Evolutionary conservation across 2,888 invertebrate genomes (phyloP), one percentile per base, ranked within the genome.

Genomic region (Zelleria hepariella): DNA sequence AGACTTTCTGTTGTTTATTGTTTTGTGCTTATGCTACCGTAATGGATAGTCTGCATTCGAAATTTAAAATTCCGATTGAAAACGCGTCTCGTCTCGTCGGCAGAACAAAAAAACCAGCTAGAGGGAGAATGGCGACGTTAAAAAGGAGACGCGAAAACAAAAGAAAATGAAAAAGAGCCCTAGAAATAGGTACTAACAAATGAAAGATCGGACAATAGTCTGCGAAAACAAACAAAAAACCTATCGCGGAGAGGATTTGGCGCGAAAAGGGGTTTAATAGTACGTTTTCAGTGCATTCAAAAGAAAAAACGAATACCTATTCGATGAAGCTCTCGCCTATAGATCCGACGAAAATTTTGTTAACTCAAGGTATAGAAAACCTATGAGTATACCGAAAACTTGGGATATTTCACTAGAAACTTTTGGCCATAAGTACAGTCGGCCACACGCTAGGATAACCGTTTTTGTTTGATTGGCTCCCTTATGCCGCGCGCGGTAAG

Each of bases 61-160:
- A 73, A 74, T 77, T 68, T 74, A 65, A 74, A 74, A 71, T 74
- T 71, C 68, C 65, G 63, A 72, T 71, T 69, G 65, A 65, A 67
- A 67, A 64, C 63, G 64, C 63, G 67, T 68, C 66, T 64, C 67
- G 70, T 66, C 68, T 68, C 64, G 64, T 66, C 66, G 65, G 67
- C 65, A 64, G 61, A 66, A 67, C 70, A 71, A 71, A 71, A 71
- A 55, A 32, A 32, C 24, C 5, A n/a, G 32, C 27, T 67, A 61
- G 66, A 64, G 67, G 67, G 32, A 72, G 73, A 73, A 68, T 68
- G 63, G 66, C 64, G 60, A 67, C 68, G 69, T 72, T 10, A 32
- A n/a, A n/a, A 32, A 32, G 32, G 8, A 32, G 32, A 32, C 2
- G 24, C 21, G 18, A 21, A 32, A 51, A 55, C 55, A 55, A 55